Base-by-base conservation (phyloP, 2,888 invertebrate genomes). In the Cheilosia impressa region DNA sequence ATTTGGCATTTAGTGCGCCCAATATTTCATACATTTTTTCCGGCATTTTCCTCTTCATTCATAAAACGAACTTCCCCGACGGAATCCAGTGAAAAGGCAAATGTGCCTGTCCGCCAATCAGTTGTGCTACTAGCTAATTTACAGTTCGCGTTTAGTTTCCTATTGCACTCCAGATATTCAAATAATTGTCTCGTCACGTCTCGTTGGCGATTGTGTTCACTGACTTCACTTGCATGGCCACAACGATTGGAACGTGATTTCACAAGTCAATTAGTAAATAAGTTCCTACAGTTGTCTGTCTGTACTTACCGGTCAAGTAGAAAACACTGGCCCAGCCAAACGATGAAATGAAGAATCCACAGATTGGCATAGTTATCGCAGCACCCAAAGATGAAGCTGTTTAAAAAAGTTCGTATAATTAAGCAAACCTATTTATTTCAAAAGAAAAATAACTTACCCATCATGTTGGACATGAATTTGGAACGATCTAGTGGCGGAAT, bases 401-500 rank as follows among this genome's bases (percentile, higher is more conserved):
- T 90, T 19, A 73, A 69, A 72, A 45, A 60, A 77, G 43, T 81
- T 24, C 53, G 60, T 24, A 47, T 24, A 63, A 73, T 62, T 52
- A 65, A 43, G 43, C 10, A 0, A 9, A 7, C 6, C 19, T 17
- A n/a, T n/a, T 19, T 55, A 15, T 19, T 17, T 47, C 0, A 10
- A 19, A 52, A 5, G 0, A 24, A 4, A 17, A 2, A 15, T 7
- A 34, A 88, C 89, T 93, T 92, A 96, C 96, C 97, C 96, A 97
- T 96, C 96, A 97, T 97, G 90, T 97, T 96, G 9, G 98, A 96
- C 92, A 98, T 97, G 92, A 98, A 97, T 92, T 97, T 97, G 53
- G 97, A 97, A 88, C 98, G 94, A 91, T 99, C 98, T 94, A 96
- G 94, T 13, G 98, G 98, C 7, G 98, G 98, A 79, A 98, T 97